phyloP scores from a whole-genome alignment of 2,797 vertebrate genomes.

The Onychomys leucogaster region DNA sequence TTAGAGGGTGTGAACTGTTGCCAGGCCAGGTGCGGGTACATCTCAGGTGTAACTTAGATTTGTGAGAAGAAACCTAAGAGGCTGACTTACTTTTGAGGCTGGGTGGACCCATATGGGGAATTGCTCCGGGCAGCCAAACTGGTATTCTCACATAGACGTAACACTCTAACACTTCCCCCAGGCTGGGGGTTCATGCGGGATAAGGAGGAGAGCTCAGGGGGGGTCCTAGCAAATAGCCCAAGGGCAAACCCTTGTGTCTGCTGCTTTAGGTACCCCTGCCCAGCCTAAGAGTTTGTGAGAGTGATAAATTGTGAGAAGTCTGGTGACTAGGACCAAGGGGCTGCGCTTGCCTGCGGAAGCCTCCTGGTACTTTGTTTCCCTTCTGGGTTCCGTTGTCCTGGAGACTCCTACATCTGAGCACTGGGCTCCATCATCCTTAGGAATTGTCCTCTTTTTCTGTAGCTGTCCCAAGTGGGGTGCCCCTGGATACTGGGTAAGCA shows the following conservation, averaged over 20 bases:
- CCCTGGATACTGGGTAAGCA: neutral
- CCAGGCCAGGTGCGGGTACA: neutral
- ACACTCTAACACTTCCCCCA: neutral
- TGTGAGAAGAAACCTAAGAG: conserved; percentile 5
- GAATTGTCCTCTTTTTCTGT: neutral
- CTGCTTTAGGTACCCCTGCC: neutral
- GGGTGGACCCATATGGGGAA: neutral
- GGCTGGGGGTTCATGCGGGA: neutral
- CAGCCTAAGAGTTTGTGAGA: neutral
- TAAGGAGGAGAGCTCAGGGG: neutral
- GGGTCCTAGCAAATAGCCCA: neutral
- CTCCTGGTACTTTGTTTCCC: neutral
- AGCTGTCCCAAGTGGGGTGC: neutral
- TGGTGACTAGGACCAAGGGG: neutral
- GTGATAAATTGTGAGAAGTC: neutral
- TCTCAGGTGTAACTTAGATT: neutral
- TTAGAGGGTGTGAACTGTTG: neutral
- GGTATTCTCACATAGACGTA: neutral
- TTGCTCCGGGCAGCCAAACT: neutral
- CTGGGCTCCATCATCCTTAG: neutral
- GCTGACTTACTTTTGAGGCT: conserved; percentile 5
- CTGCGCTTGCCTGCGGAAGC: neutral
- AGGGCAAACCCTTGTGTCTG: neutral
- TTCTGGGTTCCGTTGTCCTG: neutral
- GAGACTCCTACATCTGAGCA: neutral